Evolutionary conservation across 2,797 vertebrate species (phyloP).

Genomic region (Microctenopoma steveboyesi): DNA sequence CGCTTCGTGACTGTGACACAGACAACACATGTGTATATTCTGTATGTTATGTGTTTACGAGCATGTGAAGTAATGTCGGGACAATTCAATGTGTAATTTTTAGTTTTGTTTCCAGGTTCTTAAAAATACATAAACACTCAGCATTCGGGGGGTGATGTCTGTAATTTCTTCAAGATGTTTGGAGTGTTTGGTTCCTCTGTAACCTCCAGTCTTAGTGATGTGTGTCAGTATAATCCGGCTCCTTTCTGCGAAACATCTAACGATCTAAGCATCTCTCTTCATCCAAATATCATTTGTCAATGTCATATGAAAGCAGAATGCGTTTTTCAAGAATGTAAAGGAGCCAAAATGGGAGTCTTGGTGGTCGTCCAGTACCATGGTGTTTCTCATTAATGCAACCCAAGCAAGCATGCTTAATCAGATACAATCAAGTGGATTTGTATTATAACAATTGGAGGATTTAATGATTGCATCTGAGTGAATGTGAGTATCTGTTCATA

Average conservation of each 20-base stretch:
- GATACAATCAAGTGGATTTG: conserved; percentile 76
- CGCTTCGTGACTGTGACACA: conserved; percentile 53
- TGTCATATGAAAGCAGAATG: conserved; percentile 78
- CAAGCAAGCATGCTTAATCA: conserved; percentile 73
- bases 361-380: conserved; percentile 69
- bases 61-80: conserved; percentile 55
- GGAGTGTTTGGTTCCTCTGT: conserved; percentile 69
- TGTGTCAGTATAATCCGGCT: conserved; percentile 75
- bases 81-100: conserved; percentile 73
- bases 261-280: conserved; percentile 74
- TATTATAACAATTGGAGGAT: conserved; percentile 67
- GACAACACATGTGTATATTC: conserved; percentile 48
- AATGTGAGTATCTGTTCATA: conserved; percentile 47
- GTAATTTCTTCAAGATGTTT: conserved; percentile 84
- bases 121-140: conserved; percentile 80
- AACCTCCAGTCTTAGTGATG: conserved; percentile 69
- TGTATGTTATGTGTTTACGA: conserved; percentile 60
- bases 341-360: conserved; percentile 62
- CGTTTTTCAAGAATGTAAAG: conserved; percentile 64
- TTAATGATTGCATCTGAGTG: conserved; percentile 59
- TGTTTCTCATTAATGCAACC: conserved; percentile 72
- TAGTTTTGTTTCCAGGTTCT: conserved; percentile 70
- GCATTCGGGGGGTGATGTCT: conserved; percentile 69
- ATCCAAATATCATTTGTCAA: conserved; percentile 84
- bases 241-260: conserved; percentile 76